phyloP scores from a whole-genome alignment of 2,113 vertebrate genomes.

The Opisthocomus hoazin region DNA sequence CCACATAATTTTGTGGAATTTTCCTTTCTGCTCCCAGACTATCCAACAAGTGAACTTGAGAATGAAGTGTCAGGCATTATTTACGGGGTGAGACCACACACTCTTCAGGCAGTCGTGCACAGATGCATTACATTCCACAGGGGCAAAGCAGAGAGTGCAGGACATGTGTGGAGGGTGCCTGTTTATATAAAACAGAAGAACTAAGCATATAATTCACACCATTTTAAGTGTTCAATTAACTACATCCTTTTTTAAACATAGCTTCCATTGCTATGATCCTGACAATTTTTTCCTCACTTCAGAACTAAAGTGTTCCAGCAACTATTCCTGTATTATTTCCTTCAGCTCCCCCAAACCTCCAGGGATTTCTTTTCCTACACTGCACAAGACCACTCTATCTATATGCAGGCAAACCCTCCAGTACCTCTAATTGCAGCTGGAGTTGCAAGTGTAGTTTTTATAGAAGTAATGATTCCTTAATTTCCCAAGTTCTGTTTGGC shows the following conservation, averaged over 20 bases:
- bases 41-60: accelerated
- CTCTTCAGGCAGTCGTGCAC: background rate
- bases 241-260: background rate
- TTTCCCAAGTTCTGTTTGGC: background rate
- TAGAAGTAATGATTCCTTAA: background rate
- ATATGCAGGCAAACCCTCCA: background rate
- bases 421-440: background rate
- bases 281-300: background rate
- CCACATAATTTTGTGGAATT: background rate
- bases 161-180: accelerated
- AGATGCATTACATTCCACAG: background rate
- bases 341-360: background rate
- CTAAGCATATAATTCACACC: background rate
- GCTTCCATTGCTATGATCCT: background rate
- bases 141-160: background rate
- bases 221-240: background rate
- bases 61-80: background rate
- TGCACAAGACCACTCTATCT: background rate
- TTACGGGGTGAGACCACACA: background rate
- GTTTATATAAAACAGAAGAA: background rate
- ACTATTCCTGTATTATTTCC: background rate
- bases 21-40: background rate
- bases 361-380: background rate
- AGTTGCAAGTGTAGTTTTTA: background rate
- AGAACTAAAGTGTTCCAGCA: background rate